These are phyloP conservation scores for Drosophila picticornis DNA, from an alignment of 2,888 invertebrate genomes.

Conservation along the genomic window DNA sequence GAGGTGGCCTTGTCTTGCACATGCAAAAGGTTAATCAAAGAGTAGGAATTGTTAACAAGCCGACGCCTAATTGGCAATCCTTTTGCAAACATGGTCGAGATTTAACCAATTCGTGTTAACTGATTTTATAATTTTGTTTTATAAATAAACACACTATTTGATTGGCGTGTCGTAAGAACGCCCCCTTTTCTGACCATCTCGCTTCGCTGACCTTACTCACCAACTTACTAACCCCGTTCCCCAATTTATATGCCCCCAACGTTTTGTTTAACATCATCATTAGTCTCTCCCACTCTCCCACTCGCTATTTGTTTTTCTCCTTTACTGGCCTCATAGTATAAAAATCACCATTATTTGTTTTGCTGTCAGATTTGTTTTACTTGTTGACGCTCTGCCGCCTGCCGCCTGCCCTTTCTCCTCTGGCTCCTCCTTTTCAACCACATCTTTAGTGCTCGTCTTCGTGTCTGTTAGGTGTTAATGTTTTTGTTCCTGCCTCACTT, in stretches of 20 bases:
- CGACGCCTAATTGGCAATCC: conserved; percentile 57
- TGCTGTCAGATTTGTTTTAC: conserved; percentile 77
- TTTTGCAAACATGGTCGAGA: conserved; percentile 13
- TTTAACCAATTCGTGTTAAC: conserved; percentile 28
- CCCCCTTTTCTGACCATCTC: neutral
- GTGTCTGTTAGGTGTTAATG: conserved; percentile 57
- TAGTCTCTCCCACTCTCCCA: conserved; percentile 45
- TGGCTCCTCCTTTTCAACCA: neutral
- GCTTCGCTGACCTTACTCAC: conserved; percentile 15
- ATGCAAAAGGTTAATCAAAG: conserved; percentile 61
- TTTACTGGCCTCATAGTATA: conserved; percentile 50
- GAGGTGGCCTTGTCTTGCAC: conserved; percentile 42
- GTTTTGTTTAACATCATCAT: conserved; percentile 73
- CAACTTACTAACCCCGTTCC: conserved; percentile 56
- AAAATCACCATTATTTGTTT: conserved; percentile 76
- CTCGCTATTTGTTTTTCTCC: neutral
- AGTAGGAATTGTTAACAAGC: conserved; percentile 70
- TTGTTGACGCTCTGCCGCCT: conserved; percentile 66
- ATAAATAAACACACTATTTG: conserved; percentile 73
- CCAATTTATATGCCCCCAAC: conserved; percentile 33
- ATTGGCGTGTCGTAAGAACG: conserved; percentile 61
- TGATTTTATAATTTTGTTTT: conserved; percentile 66
- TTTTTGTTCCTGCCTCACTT: conserved; percentile 33
- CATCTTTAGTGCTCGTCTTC: conserved; percentile 18
- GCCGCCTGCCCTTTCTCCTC: neutral